A percentile compares a stretch with the other conserved stretches of the same genome.
These are phyloP conservation scores for Glaucopsyche alexis DNA, from an alignment of 2,888 invertebrate genomes.

Conservation along the genomic window DNA sequence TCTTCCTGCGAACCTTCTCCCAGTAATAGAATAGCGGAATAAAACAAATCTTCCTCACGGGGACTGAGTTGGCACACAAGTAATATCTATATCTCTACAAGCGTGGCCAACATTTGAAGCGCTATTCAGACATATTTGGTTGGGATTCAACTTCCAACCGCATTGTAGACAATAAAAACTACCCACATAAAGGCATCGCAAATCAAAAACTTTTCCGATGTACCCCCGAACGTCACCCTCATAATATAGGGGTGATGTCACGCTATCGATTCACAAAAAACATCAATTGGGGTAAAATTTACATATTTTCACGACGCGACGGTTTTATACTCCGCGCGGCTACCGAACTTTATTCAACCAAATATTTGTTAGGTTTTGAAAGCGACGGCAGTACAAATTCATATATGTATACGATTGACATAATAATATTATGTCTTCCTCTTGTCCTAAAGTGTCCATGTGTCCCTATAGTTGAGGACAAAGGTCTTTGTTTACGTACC, in stretches of 20 bases:
- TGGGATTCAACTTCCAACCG: neutral
- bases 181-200: constrained; percentile 20
- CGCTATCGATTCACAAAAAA: constrained; percentile 21
- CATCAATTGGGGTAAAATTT: constrained; percentile 12
- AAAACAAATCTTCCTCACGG: neutral
- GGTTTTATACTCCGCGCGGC: neutral
- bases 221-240: constrained; percentile 4
- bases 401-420: too few species aligned
- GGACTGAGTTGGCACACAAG: neutral
- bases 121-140: neutral
- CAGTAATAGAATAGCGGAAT: neutral
- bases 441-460: too few species aligned
- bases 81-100: neutral
- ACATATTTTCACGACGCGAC: constrained; percentile 21
- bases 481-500: neutral
- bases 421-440: too few species aligned
- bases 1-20: neutral
- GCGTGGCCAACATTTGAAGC: neutral
- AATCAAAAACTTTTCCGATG: constrained; percentile 19
- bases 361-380: neutral
- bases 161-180: neutral
- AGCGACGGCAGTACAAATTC: neutral
- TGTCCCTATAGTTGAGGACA: neutral
- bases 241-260: constrained; percentile 14
- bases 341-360: neutral